Conservation (phyloP, 2,888 invertebrate species). For the Apamea monoglypha region DNA sequence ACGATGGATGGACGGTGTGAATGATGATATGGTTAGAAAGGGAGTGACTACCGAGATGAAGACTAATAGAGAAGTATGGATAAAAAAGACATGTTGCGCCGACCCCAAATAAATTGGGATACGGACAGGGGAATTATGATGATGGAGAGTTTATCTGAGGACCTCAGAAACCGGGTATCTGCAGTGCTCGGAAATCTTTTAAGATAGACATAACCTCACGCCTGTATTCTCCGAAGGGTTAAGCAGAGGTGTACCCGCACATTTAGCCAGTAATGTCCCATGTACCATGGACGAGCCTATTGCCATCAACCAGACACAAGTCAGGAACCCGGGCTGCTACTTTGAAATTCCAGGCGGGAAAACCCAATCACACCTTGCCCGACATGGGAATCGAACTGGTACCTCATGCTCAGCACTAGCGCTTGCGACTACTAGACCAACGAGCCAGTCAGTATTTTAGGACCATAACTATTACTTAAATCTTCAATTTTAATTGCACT, state of each 20-base stretch:
- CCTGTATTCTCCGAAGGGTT: not conserved
- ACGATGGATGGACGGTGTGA: too few relatives aligned
- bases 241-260: not conserved
- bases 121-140: too few relatives aligned
- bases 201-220: not conserved
- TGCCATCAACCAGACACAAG: not conserved
- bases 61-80: too few relatives aligned
- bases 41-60: too few relatives aligned
- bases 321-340: not conserved
- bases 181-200: not conserved
- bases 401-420: not conserved
- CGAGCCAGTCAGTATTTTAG: not conserved
- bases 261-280: too few relatives aligned
- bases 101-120: too few relatives aligned
- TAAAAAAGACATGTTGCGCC: too few relatives aligned
- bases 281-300: too few relatives aligned
- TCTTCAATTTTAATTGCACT: conserved; percentile 21
- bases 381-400: not conserved
- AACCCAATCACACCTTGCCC: not conserved
- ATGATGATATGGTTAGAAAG: too few relatives aligned
- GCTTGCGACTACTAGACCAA: not conserved
- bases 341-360: not conserved
- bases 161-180: not conserved
- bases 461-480: not conserved
- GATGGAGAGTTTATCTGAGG: not conserved